phyloP scores from a whole-genome alignment of 2,888 invertebrate species.

The Hemicrepidius hirtus region DNA sequence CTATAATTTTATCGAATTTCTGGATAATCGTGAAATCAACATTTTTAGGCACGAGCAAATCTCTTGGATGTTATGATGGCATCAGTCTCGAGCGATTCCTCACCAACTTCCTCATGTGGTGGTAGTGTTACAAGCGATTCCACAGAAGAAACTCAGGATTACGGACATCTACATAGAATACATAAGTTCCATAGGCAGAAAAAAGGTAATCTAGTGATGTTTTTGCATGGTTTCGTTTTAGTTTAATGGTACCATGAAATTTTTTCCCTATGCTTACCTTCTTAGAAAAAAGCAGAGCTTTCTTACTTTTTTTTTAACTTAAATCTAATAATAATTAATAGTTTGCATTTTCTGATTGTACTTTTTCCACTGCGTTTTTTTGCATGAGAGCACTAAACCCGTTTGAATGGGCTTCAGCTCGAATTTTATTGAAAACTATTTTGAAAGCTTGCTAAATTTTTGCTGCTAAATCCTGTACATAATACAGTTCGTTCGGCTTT shows the following conservation, averaged over 20 bases:
- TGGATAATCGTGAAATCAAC: no score
- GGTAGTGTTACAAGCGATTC: conserved; percentile 78
- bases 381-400: conserved; percentile 37
- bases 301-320: conserved; percentile 1
- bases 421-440: conserved; percentile 14
- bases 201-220: conserved; percentile 80
- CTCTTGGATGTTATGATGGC: conserved; percentile 84
- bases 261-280: conserved; percentile 1
- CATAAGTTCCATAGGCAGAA: conserved; percentile 84
- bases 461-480: conserved; percentile 55
- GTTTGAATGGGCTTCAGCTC: conserved; percentile 29
- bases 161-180: conserved; percentile 81
- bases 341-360: conserved; percentile 2
- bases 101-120: conserved; percentile 79
- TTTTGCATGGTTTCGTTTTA: conserved; percentile 29
- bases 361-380: conserved; percentile 25
- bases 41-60: conserved; percentile 83
- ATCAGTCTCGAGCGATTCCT: conserved; percentile 79
- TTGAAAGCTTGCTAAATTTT: conserved; percentile 51
- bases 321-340: background rate
- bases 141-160: conserved; percentile 77
- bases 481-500: conserved; percentile 63
- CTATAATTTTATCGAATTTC: no score
- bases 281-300: background rate
- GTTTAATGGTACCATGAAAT: conserved; percentile 1